phyloP scores from a whole-genome alignment of 1,140 invertebrate species.

The Brachystomella parvula region DNA sequence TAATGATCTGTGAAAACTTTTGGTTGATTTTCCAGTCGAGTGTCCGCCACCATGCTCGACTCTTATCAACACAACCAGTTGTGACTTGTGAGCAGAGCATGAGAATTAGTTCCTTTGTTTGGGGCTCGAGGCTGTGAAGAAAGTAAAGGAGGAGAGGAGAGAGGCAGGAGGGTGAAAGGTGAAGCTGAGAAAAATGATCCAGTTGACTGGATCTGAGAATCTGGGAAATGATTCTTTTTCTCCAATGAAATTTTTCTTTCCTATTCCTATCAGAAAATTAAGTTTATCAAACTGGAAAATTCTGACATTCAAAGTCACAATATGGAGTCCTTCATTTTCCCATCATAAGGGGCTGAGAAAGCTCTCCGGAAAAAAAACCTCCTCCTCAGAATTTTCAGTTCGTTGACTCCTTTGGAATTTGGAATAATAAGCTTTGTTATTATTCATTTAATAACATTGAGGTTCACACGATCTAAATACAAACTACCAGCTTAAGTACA shows the following conservation, averaged over 20 bases:
- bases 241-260: neutral
- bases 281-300: neutral
- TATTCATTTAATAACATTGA: neutral
- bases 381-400: neutral
- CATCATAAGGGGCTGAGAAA: neutral
- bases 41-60: neutral
- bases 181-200: neutral
- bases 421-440: neutral
- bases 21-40: neutral
- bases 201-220: neutral
- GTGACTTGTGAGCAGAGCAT: no score
- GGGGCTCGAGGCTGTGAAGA: neutral
- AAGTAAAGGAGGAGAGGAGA: neutral
- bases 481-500: neutral
- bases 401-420: neutral
- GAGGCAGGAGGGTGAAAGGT: neutral
- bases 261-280: neutral
- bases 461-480: neutral
- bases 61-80: no score
- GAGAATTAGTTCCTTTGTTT: neutral
- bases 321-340: neutral
- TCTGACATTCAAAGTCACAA: conserved; percentile 1
- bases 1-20: neutral
- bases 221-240: neutral
- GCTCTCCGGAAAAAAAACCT: neutral